A percentile compares a stretch with the other conserved stretches of the same genome.
phyloP scores from a whole-genome alignment of 2,888 invertebrate genomes.

The Lasioglossum morio region DNA sequence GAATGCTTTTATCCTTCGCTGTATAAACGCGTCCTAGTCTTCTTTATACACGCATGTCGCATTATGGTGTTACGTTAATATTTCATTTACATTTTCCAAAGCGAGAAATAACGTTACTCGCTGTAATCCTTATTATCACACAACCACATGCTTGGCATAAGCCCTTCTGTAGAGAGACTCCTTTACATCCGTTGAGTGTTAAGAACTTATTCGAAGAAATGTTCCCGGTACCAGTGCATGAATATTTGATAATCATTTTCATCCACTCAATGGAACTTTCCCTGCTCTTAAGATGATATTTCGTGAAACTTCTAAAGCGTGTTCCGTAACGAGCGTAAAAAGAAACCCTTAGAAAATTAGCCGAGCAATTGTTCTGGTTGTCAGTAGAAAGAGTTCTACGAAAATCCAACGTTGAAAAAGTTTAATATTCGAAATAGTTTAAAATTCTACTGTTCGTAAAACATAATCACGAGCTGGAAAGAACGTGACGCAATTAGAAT shows the following conservation, averaged over 20 bases:
- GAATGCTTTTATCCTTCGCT: neutral
- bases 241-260: slow-evolving; percentile 1
- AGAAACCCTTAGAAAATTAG: neutral
- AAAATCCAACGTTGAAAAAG: neutral
- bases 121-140: slow-evolving; percentile 9
- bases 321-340: neutral
- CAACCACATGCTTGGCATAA: neutral
- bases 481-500: neutral
- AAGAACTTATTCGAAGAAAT: slow-evolving; percentile 5
- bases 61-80: slow-evolving; percentile 11
- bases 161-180: neutral
- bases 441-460: too few relatives aligned
- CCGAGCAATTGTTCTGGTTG: neutral
- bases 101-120: neutral
- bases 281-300: neutral
- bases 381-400: neutral
- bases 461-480: neutral
- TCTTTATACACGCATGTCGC: neutral
- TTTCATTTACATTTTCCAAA: slow-evolving; percentile 14
- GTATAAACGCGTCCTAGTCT: neutral
- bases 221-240: neutral
- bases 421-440: neutral
- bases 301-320: neutral
- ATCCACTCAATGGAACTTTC: slow-evolving; percentile 2
- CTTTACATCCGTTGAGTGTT: neutral